Percentiles rank a stretch among this genome's conserved stretches.
Evolutionary conservation across 2,888 invertebrate species (phyloP).

Genomic region (Adelognathus sp.): DNA sequence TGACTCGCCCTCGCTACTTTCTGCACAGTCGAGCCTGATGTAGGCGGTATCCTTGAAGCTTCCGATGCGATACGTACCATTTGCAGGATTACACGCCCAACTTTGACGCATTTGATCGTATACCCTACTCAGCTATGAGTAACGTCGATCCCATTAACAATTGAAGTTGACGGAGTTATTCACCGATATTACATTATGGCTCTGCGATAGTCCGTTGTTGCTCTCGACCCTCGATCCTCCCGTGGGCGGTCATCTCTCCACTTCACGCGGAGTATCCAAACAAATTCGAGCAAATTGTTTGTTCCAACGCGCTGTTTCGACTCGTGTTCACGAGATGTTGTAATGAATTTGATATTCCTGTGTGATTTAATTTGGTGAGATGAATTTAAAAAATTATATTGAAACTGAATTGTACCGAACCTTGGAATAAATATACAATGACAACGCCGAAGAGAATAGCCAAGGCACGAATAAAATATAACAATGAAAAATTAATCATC

Average conservation of each 20-base stretch:
- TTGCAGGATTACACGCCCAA: not conserved
- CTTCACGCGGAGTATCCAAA: not conserved
- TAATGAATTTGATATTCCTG: not conserved
- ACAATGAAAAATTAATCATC: too few species aligned
- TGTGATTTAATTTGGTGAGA: too few species aligned
- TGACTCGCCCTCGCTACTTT: not conserved
- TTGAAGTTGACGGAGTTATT: slow-evolving; percentile 8
- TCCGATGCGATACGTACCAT: not conserved
- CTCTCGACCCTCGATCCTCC: not conserved
- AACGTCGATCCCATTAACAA: not conserved
- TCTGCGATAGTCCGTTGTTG: not conserved
- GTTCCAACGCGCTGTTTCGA: not conserved
- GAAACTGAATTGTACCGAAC: too few species aligned
- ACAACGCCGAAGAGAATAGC: too few species aligned
- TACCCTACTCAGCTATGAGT: not conserved
- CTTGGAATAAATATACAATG: too few species aligned
- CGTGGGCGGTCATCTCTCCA: too few species aligned
- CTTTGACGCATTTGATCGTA: not conserved
- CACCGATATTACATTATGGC: not conserved
- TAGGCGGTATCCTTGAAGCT: not conserved
- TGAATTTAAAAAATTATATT: too few species aligned
- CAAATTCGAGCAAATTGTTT: not conserved
- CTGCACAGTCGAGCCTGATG: not conserved
- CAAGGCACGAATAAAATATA: too few species aligned
- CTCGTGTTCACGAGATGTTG: not conserved